phyloP scores from a whole-genome alignment of 2,797 vertebrate genomes.

The Choloepus didactylus region DNA sequence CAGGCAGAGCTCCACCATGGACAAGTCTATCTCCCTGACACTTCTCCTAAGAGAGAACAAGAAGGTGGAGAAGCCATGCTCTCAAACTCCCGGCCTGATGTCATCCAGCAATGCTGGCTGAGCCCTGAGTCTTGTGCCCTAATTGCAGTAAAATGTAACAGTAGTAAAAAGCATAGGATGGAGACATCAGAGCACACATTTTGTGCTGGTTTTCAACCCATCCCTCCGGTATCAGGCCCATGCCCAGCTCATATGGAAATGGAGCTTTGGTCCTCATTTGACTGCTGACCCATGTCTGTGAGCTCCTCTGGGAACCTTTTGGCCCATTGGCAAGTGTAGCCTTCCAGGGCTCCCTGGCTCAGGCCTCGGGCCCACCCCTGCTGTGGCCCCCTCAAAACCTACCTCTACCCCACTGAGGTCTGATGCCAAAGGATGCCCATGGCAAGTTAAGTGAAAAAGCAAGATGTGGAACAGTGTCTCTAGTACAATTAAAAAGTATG shows the following conservation, averaged over 20 bases:
- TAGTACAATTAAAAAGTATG: background rate
- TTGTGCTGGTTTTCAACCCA: background rate
- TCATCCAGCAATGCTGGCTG: background rate
- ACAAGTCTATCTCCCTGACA: background rate
- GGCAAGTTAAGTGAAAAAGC: background rate
- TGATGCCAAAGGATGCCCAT: background rate
- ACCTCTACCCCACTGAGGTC: background rate
- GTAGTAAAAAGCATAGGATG: background rate
- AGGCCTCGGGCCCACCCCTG: no score
- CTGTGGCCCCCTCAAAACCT: background rate
- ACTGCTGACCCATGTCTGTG: no score
- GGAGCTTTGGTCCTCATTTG: background rate
- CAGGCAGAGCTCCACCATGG: background rate
- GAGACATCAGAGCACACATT: background rate
- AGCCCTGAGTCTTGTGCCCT: no score
- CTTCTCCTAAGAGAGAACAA: background rate
- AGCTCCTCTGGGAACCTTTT: background rate
- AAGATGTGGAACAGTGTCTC: background rate
- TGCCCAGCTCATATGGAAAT: background rate
- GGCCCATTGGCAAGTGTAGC: background rate
- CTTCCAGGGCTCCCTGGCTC: background rate
- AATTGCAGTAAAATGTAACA: background rate
- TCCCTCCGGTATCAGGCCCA: background rate
- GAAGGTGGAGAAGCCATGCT: background rate
- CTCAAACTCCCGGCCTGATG: background rate